Conservation (phyloP, 2,888 invertebrate species). For the Drosophila algonquin region DNA sequence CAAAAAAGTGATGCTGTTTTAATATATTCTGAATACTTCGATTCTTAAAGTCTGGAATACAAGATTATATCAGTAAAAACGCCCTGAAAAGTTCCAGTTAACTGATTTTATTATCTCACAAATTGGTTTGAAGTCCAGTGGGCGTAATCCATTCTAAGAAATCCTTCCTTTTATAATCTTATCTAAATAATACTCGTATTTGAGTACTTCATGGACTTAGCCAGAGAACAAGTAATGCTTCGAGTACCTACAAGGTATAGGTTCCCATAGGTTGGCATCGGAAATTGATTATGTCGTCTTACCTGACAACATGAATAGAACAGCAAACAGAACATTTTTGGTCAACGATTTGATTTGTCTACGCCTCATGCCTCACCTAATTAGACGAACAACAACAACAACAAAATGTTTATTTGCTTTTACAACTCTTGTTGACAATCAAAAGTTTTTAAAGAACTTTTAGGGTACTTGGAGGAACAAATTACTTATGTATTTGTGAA, state of each 20-base stretch:
- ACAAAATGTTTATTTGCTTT: conserved; percentile 57
- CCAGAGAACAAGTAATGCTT: not conserved
- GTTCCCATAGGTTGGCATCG: not conserved
- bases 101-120: not conserved
- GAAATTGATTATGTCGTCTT: not conserved
- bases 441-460: conserved; percentile 41
- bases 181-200: not conserved
- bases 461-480: not conserved
- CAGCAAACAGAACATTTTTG: conserved; percentile 27
- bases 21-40: too few species aligned
- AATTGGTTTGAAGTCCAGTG: conserved; percentile 6
- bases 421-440: conserved; percentile 52
- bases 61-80: not conserved
- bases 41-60: too few species aligned
- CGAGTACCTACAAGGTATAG: not conserved
- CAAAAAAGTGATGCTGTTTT: too few species aligned
- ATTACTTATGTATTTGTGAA: not conserved
- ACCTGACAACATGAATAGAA: conserved; percentile 10
- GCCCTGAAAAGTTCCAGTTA: too few species aligned
- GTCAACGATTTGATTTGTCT: conserved; percentile 31
- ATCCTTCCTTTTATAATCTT: conserved; percentile 10
- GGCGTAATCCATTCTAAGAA: not conserved
- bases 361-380: conserved; percentile 56
- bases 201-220: not conserved
- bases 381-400: conserved; percentile 39